A percentile compares a stretch with the other conserved stretches of the same genome.
phyloP scores from a whole-genome alignment of 2,113 vertebrate genomes.

The Puma concolor region DNA sequence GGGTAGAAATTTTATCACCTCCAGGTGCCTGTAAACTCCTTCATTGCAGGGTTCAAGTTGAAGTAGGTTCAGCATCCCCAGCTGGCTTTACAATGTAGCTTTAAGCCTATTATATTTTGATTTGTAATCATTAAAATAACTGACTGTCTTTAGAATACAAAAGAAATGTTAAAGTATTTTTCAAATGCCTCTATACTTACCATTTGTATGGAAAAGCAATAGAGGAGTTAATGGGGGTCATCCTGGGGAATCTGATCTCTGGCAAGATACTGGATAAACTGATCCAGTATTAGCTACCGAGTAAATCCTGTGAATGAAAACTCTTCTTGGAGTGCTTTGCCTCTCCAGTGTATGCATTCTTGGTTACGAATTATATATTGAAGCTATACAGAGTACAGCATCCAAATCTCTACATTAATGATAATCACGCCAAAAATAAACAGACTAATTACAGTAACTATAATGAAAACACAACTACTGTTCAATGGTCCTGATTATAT shows the following conservation, averaged over 20 bases:
- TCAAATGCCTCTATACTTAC: neutral
- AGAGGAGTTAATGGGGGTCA: neutral
- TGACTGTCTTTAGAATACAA: neutral
- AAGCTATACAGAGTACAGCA: neutral
- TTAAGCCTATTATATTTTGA: conserved; percentile 37
- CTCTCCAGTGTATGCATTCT: neutral
- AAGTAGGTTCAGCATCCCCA: neutral
- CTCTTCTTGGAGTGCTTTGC: neutral
- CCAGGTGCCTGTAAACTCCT: neutral
- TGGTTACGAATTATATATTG: conserved; percentile 25
- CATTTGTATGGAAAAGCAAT: neutral
- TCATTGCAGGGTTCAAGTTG: neutral
- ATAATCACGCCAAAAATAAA: conserved; percentile 31
- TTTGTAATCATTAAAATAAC: conserved; percentile 8
- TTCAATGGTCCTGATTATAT: conserved; percentile 25
- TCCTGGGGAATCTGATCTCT: neutral
- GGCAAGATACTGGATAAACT: neutral
- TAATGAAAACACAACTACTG: conserved; percentile 62
- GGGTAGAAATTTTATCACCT: neutral
- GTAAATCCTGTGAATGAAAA: neutral
- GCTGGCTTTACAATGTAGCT: neutral
- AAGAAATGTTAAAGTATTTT: neutral
- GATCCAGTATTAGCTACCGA: neutral
- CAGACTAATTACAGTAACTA: conserved; percentile 57
- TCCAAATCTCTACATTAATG: conserved; percentile 49